Conservation (phyloP, 2,888 invertebrate genomes). For the Pomacea canaliculata region DNA sequence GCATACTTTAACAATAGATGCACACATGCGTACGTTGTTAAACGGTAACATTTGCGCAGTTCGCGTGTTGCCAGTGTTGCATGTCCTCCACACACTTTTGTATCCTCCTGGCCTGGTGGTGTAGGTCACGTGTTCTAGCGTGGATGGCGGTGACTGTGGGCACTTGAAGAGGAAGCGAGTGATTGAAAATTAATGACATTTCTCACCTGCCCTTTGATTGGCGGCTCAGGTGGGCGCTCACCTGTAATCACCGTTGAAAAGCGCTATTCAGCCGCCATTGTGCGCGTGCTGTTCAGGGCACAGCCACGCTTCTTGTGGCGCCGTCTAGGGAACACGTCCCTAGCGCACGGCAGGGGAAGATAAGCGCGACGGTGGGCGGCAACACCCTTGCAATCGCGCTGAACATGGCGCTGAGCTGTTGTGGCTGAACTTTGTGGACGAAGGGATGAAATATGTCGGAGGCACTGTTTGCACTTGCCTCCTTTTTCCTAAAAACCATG, state of each 20-base stretch:
- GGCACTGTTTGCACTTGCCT: background rate
- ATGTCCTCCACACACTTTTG: too few relatives aligned
- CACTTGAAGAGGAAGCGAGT: constrained; percentile 17
- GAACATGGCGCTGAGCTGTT: background rate
- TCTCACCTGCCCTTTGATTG: constrained; percentile 32
- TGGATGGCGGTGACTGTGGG: constrained; percentile 11
- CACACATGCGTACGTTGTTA: background rate
- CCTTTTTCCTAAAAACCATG: background rate
- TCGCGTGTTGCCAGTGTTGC: too few relatives aligned
- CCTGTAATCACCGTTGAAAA: constrained; percentile 29
- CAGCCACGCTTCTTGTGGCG: constrained; percentile 11
- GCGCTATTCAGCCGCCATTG: constrained; percentile 14
- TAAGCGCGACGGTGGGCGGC: background rate
- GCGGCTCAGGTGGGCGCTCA: constrained; percentile 30
- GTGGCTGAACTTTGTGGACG: too few relatives aligned
- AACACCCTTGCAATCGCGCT: background rate
- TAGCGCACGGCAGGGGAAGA: background rate
- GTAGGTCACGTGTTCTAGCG: background rate
- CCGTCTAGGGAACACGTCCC: constrained; percentile 4
- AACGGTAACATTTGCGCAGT: too few relatives aligned
- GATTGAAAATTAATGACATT: constrained; percentile 31
- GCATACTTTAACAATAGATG: background rate
- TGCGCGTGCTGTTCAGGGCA: constrained; percentile 10
- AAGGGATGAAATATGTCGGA: background rate
- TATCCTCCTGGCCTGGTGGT: constrained; percentile 2